Evolutionary conservation across 2,113 vertebrate species (phyloP).

Genomic region (Gymnocephalus cernua): DNA sequence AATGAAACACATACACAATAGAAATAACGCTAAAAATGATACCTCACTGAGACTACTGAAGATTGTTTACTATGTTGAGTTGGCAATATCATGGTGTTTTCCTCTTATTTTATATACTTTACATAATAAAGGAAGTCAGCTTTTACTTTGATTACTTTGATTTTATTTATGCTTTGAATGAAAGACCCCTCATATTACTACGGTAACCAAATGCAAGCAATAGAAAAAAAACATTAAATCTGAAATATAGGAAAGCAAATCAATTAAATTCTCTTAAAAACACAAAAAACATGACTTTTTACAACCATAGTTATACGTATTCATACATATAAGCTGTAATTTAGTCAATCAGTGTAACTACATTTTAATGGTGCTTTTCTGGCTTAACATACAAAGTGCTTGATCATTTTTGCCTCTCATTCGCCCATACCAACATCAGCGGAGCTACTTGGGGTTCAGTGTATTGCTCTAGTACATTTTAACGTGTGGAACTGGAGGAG

Average conservation of each 20-base stretch:
- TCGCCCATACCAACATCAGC: background rate
- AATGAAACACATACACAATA: conserved; percentile 1
- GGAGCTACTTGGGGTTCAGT: background rate
- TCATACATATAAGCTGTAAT: background rate
- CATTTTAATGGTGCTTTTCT: background rate
- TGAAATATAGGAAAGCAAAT: conserved; percentile 1
- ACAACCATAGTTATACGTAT: background rate
- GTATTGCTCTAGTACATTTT: background rate
- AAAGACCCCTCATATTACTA: background rate
- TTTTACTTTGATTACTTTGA: background rate
- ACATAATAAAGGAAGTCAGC: background rate
- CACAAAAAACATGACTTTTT: background rate
- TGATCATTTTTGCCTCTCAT: background rate
- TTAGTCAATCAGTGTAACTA: background rate
- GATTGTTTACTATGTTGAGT: background rate
- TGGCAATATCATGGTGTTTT: background rate
- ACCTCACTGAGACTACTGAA: conserved; percentile 32
- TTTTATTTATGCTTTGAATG: background rate
- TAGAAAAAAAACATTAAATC: background rate
- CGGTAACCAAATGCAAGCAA: background rate
- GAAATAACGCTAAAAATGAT: background rate
- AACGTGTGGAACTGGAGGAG: background rate
- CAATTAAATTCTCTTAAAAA: background rate
- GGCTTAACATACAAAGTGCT: background rate
- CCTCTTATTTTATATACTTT: background rate